Evolutionary conservation across 1,140 invertebrate species (phyloP).

Genomic region (Linepithema humile): DNA sequence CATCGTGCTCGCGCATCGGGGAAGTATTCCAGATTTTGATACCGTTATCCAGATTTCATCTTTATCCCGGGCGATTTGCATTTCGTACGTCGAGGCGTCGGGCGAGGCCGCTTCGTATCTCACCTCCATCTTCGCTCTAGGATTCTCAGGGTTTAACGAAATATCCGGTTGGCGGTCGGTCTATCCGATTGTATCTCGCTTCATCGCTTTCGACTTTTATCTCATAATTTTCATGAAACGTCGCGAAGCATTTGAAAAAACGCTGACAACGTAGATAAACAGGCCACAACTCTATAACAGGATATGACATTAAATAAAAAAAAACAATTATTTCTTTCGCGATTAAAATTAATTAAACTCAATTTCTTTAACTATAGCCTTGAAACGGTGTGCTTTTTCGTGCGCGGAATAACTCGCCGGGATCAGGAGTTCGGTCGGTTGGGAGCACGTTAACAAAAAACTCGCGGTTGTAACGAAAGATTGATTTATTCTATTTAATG

Average conservation of each 20-base stretch:
- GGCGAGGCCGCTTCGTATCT: slow-evolving; percentile 60
- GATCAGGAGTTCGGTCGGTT: no score
- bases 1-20: slow-evolving; percentile 53
- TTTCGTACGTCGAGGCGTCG: slow-evolving; percentile 32
- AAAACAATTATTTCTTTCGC: not conserved
- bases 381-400: no score
- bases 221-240: not conserved
- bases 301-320: not conserved
- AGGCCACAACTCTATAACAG: not conserved
- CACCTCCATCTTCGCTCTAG: slow-evolving; percentile 71
- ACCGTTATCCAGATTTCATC: slow-evolving; percentile 58
- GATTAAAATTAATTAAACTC: not conserved
- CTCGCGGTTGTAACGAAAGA: no score
- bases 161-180: not conserved
- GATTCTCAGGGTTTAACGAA: slow-evolving; percentile 66
- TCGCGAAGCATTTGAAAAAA: slow-evolving; percentile 60
- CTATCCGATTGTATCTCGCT: slow-evolving; percentile 8
- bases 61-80: slow-evolving; percentile 55
- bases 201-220: not conserved
- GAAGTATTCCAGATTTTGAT: slow-evolving; percentile 54
- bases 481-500: no score
- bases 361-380: no score
- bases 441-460: no score
- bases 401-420: no score
- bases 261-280: not conserved